Evolutionary conservation across 2,888 invertebrate genomes (phyloP).

Genomic region (Andrena praecox): DNA sequence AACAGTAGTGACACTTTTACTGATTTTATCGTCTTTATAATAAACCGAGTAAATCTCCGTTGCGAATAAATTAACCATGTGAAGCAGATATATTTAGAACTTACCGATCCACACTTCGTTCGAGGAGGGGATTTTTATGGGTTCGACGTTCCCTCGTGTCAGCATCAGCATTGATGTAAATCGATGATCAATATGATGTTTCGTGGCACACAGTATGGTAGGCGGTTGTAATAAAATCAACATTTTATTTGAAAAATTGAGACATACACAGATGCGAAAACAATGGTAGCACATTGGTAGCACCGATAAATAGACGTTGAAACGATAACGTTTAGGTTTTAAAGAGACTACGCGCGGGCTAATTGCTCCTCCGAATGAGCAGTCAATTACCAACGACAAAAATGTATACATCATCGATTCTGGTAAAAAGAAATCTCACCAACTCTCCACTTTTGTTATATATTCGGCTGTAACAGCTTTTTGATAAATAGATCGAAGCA

Average conservation of each 20-base stretch:
- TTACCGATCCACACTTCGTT: no score
- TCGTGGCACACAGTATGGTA: constrained; percentile 19
- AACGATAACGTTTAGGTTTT: constrained; percentile 67
- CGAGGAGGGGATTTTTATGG: no score
- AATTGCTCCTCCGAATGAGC: constrained; percentile 49
- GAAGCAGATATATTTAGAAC: no score
- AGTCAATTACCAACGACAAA: constrained; percentile 26
- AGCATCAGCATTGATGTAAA: no score
- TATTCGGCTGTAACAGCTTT: constrained; percentile 38
- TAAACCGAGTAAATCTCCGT: no score
- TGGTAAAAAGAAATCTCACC: constrained; percentile 32
- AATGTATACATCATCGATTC: constrained; percentile 27
- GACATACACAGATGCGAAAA: constrained; percentile 82
- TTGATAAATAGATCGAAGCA: constrained; percentile 56
- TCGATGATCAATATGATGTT: neutral
- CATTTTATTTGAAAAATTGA: constrained; percentile 83
- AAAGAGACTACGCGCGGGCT: constrained; percentile 59
- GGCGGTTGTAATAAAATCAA: constrained; percentile 80
- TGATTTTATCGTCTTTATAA: no score
- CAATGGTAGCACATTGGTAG: constrained; percentile 79
- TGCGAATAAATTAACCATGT: no score
- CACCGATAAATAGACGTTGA: constrained; percentile 79
- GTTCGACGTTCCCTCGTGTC: no score
- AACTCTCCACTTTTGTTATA: constrained; percentile 2
- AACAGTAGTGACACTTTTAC: no score